phyloP scores from a whole-genome alignment of 2,113 vertebrate genomes.

The Recurvirostra avosetta region DNA sequence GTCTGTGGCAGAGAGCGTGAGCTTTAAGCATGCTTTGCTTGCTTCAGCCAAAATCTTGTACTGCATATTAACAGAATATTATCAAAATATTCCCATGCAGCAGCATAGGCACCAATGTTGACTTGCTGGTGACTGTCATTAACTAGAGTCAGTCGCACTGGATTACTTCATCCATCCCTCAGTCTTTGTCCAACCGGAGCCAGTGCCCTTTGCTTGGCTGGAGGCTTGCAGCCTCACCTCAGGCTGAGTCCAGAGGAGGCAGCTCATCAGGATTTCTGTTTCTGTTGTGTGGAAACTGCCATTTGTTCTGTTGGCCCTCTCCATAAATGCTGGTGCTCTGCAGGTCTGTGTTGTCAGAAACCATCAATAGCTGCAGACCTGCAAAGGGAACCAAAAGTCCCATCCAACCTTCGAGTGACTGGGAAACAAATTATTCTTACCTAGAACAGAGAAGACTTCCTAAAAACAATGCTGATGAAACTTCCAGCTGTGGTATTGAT shows the following conservation, averaged over 20 bases:
- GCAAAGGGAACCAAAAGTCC: background rate
- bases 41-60: background rate
- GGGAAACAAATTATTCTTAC: background rate
- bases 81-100: background rate
- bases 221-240: background rate
- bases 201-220: background rate
- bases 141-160: background rate
- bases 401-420: background rate
- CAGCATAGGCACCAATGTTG: background rate
- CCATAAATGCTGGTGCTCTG: background rate
- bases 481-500: fast-evolving
- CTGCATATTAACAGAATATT: background rate
- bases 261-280: background rate
- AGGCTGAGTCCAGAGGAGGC: background rate
- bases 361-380: background rate
- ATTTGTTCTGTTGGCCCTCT: background rate
- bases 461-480: background rate
- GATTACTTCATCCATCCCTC: background rate
- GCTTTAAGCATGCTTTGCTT: background rate
- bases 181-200: background rate
- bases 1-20: background rate
- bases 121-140: background rate
- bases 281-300: background rate
- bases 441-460: background rate
- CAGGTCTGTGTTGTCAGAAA: background rate